These are phyloP conservation scores for Epicauta chinensis DNA, from an alignment of 1,140 invertebrate species.

Conservation along the genomic window DNA sequence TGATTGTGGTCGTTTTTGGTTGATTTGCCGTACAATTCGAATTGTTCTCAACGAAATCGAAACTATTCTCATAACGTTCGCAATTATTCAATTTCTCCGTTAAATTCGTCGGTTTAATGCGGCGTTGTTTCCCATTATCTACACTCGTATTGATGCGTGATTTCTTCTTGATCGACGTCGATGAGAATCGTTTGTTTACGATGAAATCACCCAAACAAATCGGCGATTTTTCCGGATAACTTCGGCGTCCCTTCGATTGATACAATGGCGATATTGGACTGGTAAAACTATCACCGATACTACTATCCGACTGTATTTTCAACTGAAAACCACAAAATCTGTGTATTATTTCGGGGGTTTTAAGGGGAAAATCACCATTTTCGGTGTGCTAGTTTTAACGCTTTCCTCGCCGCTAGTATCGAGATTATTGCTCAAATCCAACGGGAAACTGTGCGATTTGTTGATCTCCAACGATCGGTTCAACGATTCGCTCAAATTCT, in stretches of 20 bases:
- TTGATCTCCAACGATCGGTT: constrained; percentile 1
- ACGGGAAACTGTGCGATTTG: constrained; percentile 1
- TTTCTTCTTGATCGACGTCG: constrained; percentile 24
- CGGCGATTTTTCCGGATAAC: constrained; percentile 9
- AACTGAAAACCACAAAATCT: no score
- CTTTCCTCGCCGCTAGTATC: neutral
- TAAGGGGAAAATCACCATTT: constrained; percentile 13
- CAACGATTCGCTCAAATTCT: constrained; percentile 2
- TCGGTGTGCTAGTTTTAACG: constrained; percentile 24
- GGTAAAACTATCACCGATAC: constrained; percentile 8
- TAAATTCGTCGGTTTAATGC: constrained; percentile 38
- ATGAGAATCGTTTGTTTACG: constrained; percentile 16
- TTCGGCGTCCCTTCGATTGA: constrained; percentile 12
- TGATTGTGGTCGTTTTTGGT: constrained; percentile 2
- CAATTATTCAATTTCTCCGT: constrained; percentile 17
- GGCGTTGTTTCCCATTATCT: constrained; percentile 10
- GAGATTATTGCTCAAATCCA: constrained; percentile 9
- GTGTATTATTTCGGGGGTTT: no score
- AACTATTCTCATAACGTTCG: constrained; percentile 29
- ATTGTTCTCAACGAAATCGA: constrained; percentile 32
- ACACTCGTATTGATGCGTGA: constrained; percentile 1
- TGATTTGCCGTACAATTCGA: constrained; percentile 20
- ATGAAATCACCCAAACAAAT: constrained; percentile 39
- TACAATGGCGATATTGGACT: constrained; percentile 35
- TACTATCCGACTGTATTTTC: neutral